Evolutionary conservation across 2,113 vertebrate genomes (phyloP).

Genomic region (Potamarius usumacintae): DNA sequence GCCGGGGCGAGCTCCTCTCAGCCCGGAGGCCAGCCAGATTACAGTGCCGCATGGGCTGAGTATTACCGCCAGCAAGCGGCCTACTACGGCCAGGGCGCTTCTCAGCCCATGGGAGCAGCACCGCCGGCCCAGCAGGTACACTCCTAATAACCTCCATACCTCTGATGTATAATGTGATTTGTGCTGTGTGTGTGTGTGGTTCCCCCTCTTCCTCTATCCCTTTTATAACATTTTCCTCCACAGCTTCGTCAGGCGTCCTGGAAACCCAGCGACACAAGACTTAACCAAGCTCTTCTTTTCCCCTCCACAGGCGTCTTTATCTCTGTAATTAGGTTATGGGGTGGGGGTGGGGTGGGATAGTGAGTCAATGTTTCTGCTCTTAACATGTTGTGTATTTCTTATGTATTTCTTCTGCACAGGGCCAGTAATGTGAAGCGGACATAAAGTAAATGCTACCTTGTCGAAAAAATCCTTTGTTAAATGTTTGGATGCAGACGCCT

Average conservation of each 20-base stretch:
- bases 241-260: slow-evolving; percentile 87
- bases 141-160: slow-evolving; percentile 50
- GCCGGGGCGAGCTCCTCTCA: slow-evolving; percentile 81
- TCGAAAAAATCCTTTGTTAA: slow-evolving; percentile 99
- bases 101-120: slow-evolving; percentile 91
- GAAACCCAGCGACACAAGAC: slow-evolving; percentile 77
- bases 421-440: slow-evolving; percentile 99
- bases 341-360: not conserved
- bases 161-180: not conserved
- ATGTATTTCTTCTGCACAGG: slow-evolving; percentile 99
- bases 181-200: slow-evolving; percentile 40
- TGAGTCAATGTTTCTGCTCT: slow-evolving; percentile 83
- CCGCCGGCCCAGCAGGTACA: slow-evolving; percentile 90
- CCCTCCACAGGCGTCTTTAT: slow-evolving; percentile 84
- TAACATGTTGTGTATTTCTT: slow-evolving; percentile 99
- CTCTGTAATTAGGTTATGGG: slow-evolving; percentile 61
- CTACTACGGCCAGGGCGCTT: slow-evolving; percentile 92
- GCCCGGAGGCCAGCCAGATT: slow-evolving; percentile 91
- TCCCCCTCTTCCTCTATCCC: not conserved
- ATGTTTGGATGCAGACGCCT: slow-evolving; percentile 99
- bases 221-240: slow-evolving; percentile 71
- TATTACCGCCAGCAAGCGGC: slow-evolving; percentile 98
- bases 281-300: slow-evolving; percentile 72
- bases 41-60: slow-evolving; percentile 97
- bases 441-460: slow-evolving; percentile 99